Conservation (phyloP, 2,888 invertebrate genomes). For the Masnerella sp. region DNA sequence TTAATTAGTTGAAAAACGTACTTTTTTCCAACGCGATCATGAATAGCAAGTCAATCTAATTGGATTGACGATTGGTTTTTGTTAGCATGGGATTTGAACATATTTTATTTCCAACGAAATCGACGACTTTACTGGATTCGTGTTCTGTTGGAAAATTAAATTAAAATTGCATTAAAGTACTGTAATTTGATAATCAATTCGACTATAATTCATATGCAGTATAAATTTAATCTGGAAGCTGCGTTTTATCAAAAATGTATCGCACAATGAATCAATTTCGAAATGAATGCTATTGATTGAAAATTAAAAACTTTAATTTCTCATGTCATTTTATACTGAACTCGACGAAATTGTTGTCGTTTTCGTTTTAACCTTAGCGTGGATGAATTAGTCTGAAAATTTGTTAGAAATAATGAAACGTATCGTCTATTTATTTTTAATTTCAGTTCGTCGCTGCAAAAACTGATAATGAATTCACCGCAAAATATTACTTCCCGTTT, state of each 20-base stretch:
- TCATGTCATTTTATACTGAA: neutral
- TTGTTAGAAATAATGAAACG: too few relatives aligned
- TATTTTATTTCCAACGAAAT: constrained; percentile 18
- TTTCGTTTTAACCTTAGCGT: constrained; percentile 2
- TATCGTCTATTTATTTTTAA: too few relatives aligned
- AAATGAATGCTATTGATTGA: constrained; percentile 5
- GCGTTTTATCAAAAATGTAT: constrained; percentile 5
- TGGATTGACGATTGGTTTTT: neutral
- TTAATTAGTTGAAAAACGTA: too few relatives aligned
- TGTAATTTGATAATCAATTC: constrained; percentile 25
- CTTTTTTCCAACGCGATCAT: too few relatives aligned
- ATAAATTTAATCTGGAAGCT: constrained; percentile 16
- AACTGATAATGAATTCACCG: too few relatives aligned
- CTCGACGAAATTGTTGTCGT: neutral
- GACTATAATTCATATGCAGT: constrained; percentile 25
- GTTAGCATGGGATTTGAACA: constrained; percentile 2
- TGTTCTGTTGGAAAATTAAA: constrained; percentile 15
- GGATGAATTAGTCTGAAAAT: too few relatives aligned
- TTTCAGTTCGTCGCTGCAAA: too few relatives aligned
- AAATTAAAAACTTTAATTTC: constrained; percentile 21
- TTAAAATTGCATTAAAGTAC: constrained; percentile 19
- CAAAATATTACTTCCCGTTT: too few relatives aligned
- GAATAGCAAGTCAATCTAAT: neutral
- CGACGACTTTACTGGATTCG: constrained; percentile 10
- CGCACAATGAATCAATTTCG: constrained; percentile 8